Percentiles rank a stretch among this genome's conserved stretches.
Conservation (phyloP, 2,113 vertebrate genomes). For the Vanacampus margaritifer region DNA sequence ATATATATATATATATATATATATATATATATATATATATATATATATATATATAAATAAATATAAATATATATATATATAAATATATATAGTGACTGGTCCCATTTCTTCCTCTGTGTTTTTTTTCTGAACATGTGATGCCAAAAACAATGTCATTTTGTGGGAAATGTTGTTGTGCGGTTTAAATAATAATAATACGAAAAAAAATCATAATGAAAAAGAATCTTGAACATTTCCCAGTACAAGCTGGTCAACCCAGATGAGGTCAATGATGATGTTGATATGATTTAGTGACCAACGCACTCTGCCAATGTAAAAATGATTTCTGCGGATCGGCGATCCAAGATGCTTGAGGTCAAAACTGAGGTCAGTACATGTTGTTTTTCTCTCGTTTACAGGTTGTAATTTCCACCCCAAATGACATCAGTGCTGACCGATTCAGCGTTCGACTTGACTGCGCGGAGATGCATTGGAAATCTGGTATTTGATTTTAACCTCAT, state of each 20-base stretch:
- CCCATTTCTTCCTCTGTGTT: too few relatives aligned
- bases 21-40: too few relatives aligned
- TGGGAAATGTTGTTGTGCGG: neutral
- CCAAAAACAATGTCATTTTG: neutral
- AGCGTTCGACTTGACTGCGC: neutral
- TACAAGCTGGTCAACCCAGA: neutral
- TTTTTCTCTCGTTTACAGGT: constrained; percentile 1
- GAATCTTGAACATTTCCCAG: neutral
- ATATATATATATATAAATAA: too few relatives aligned
- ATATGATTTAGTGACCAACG: neutral
- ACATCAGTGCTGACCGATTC: neutral
- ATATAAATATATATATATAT: too few relatives aligned
- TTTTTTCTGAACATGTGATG: too few relatives aligned
- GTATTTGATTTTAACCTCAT: neutral
- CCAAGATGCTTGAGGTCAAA: neutral
- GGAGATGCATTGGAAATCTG: neutral
- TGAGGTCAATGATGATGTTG: neutral
- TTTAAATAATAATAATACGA: neutral
- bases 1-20: too few relatives aligned
- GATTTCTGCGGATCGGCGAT: neutral
- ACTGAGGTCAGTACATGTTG: neutral
- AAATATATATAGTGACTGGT: too few relatives aligned
- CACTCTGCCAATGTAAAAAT: neutral
- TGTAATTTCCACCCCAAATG: neutral
- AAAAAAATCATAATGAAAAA: neutral